Conservation (phyloP, 2,797 vertebrate species). For the Karalla daura region DNA sequence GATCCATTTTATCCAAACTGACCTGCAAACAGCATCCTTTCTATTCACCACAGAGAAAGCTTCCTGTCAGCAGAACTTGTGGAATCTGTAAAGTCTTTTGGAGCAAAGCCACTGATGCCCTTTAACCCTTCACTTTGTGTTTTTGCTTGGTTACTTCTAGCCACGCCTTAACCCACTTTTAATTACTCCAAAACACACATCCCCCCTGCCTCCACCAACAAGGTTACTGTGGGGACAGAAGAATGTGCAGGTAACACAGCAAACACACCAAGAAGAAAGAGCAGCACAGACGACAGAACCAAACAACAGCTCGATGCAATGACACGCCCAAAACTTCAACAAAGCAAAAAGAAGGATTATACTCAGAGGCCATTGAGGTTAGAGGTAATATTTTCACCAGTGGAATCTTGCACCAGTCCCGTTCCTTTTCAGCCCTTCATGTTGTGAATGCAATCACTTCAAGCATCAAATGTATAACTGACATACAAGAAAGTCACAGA, state of each 20-base stretch:
- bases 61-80: slow-evolving; percentile 22
- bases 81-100: slow-evolving; percentile 53
- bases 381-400: slow-evolving; percentile 41
- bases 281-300: slow-evolving; percentile 23
- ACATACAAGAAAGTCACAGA: slow-evolving; percentile 23
- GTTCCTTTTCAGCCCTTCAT: slow-evolving; percentile 21
- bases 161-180: slow-evolving; percentile 50
- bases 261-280: slow-evolving; percentile 22
- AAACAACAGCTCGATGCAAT: slow-evolving; percentile 20
- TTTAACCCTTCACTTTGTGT: slow-evolving; percentile 68
- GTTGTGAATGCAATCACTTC: slow-evolving; percentile 47
- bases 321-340: slow-evolving; percentile 38
- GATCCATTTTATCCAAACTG: not conserved
- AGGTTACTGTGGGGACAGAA: slow-evolving; percentile 45
- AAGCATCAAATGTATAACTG: slow-evolving; percentile 46
- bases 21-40: not conserved
- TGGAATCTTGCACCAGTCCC: slow-evolving; percentile 21
- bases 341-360: slow-evolving; percentile 56
- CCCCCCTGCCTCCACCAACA: slow-evolving; percentile 33
- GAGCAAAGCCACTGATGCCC: slow-evolving; percentile 45
- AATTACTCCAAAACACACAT: slow-evolving; percentile 65
- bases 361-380: slow-evolving; percentile 35
- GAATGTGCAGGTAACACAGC: slow-evolving; percentile 46
- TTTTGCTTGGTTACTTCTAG: slow-evolving; percentile 59
- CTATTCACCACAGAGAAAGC: slow-evolving; percentile 20